phyloP scores from a whole-genome alignment of 2,113 vertebrate species.

The Sardina pilchardus region DNA sequence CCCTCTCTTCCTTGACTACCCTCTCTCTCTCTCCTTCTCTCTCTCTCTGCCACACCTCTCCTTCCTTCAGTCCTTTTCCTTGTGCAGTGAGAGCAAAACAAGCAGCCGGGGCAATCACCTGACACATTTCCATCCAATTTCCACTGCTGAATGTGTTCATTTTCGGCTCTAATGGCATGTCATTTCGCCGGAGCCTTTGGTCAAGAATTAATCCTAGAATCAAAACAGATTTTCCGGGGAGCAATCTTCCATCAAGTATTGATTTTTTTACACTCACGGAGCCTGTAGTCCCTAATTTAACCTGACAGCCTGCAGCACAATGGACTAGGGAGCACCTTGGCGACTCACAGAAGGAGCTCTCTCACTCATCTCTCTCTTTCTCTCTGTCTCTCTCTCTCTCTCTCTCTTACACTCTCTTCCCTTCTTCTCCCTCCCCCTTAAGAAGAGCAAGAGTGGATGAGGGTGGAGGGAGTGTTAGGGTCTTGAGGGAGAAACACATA shows the following conservation, averaged over 20 bases:
- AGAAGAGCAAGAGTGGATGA: constrained; percentile 70
- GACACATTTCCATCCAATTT: constrained; percentile 99
- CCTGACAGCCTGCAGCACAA: constrained; percentile 99
- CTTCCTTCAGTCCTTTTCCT: constrained; percentile 32
- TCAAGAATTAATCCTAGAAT: constrained; percentile 99
- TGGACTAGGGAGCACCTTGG: constrained; percentile 97
- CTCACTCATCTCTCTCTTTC: constrained; percentile 53
- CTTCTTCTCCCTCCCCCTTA: constrained; percentile 57
- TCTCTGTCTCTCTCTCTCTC: constrained; percentile 29
- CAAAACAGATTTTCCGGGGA: constrained; percentile 99
- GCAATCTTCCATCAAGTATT: constrained; percentile 99
- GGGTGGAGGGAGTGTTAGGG: constrained; percentile 42
- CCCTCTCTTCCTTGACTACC: constrained; percentile 21
- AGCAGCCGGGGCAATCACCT: constrained; percentile 94
- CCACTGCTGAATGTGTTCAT: constrained; percentile 99
- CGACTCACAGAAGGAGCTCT: constrained; percentile 91
- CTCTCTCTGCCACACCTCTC: constrained; percentile 69
- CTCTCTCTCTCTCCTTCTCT: constrained; percentile 75
- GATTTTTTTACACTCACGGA: constrained; percentile 99
- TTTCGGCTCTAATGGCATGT: constrained; percentile 99
- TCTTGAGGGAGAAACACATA: constrained; percentile 59
- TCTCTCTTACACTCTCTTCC: constrained; percentile 24
- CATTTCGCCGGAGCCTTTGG: constrained; percentile 98
- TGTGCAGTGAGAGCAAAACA: constrained; percentile 79
- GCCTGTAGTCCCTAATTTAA: constrained; percentile 99